A percentile compares a stretch with the other conserved stretches of the same genome.
These are phyloP conservation scores for Spodoptera picta DNA, from an alignment of 2,888 invertebrate genomes.

Conservation along the genomic window DNA sequence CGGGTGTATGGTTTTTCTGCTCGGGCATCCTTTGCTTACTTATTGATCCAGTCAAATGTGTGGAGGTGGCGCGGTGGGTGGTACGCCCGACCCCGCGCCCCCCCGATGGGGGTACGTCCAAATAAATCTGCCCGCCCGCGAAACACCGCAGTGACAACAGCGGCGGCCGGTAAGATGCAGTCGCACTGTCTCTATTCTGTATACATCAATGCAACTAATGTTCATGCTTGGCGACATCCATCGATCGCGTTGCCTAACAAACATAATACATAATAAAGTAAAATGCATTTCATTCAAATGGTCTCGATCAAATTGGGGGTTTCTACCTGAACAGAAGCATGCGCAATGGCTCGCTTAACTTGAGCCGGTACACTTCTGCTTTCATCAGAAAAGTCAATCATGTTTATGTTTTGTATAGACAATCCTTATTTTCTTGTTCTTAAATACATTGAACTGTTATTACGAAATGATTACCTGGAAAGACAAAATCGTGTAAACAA, in stretches of 20 bases:
- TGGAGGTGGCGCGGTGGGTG: slow-evolving; percentile 88
- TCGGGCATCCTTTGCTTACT: slow-evolving; percentile 90
- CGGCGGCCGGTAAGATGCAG: slow-evolving; percentile 85
- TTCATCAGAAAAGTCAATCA: slow-evolving; percentile 81
- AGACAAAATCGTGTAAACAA: too few relatives aligned
- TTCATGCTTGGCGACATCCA: slow-evolving; percentile 5
- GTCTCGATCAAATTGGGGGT: slow-evolving; percentile 78
- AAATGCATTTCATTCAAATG: slow-evolving; percentile 80
- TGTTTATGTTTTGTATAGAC: slow-evolving; percentile 54
- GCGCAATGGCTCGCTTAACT: slow-evolving; percentile 79
- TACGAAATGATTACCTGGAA: slow-evolving; percentile 33
- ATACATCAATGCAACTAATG: slow-evolving; percentile 29
- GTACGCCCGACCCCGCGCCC: slow-evolving; percentile 82
- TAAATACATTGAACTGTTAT: slow-evolving; percentile 48
- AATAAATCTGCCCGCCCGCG: slow-evolving; percentile 89
- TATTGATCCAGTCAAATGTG: slow-evolving; percentile 90
- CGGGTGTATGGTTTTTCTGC: slow-evolving; percentile 89
- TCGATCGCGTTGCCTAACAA: not conserved
- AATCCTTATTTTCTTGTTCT: too few relatives aligned
- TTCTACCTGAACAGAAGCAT: slow-evolving; percentile 83
- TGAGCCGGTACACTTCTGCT: slow-evolving; percentile 78
- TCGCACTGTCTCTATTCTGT: slow-evolving; percentile 82
- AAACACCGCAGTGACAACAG: slow-evolving; percentile 89
- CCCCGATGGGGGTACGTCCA: slow-evolving; percentile 87
- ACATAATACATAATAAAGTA: slow-evolving; percentile 60